These are phyloP conservation scores for Ashinkailepas kermadecensis DNA, from an alignment of 2,888 invertebrate genomes.

Conservation along the genomic window DNA sequence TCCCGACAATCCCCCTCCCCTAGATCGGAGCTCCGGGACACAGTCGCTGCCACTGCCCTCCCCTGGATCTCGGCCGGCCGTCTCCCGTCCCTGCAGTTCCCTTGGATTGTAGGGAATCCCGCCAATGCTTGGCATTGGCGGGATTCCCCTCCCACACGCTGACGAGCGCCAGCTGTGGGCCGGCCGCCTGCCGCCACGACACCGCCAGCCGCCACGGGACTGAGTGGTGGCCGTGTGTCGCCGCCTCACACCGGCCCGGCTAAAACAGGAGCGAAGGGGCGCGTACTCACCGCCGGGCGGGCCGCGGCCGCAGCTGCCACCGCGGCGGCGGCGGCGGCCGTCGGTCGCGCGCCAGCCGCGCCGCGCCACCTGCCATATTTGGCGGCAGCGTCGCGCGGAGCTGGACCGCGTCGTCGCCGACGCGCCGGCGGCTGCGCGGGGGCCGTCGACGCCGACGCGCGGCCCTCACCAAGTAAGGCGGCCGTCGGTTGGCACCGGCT, in stretches of 20 bases:
- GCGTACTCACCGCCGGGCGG: background rate
- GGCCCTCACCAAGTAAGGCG: constrained; percentile 6
- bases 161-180: no score
- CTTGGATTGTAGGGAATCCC: no score
- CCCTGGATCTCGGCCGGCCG: no score
- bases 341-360: background rate
- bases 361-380: background rate
- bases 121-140: no score
- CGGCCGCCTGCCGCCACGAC: no score
- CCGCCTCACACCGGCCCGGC: background rate
- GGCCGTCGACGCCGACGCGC: background rate
- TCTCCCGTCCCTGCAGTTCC: no score
- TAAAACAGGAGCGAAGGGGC: background rate
- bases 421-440: constrained; percentile 1
- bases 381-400: background rate
- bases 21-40: no score
- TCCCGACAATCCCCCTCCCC: no score
- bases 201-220: no score
- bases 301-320: background rate
- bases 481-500: background rate
- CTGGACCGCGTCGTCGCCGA: background rate
- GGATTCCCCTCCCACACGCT: no score
- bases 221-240: no score
- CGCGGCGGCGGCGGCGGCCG: background rate
- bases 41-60: no score